Conservation (phyloP, 2,888 invertebrate species). For the Rhyacophila evoluta region DNA sequence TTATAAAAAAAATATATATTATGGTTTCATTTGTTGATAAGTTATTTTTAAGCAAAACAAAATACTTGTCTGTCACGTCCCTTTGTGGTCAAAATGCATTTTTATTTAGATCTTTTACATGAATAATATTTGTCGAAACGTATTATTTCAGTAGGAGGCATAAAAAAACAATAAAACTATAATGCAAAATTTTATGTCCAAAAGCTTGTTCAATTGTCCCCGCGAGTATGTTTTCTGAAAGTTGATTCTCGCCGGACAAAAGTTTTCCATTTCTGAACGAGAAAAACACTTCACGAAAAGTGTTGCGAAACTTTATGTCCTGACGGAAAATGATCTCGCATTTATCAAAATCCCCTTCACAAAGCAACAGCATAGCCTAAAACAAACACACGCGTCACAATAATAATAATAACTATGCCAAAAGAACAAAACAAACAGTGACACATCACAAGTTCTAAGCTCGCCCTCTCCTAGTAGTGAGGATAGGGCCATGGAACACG, state of each 20-base stretch:
- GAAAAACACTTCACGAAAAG: constrained; percentile 17
- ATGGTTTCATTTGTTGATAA: no score
- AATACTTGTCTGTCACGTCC: no score
- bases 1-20: no score
- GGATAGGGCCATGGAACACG: constrained; percentile 1
- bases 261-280: background rate
- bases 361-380: constrained; percentile 13
- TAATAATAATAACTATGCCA: constrained; percentile 35
- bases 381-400: constrained; percentile 23
- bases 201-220: background rate
- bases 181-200: no score
- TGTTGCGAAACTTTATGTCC: constrained; percentile 11
- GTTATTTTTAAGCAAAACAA: no score
- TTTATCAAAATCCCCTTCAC: constrained; percentile 16
- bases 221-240: background rate
- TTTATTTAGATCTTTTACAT: no score
- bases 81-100: no score
- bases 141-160: no score
- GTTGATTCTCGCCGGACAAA: background rate
- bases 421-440: constrained; percentile 33
- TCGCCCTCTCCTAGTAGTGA: background rate
- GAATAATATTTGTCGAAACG: no score
- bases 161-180: no score
- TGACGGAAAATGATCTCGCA: constrained; percentile 25
- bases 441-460: constrained; percentile 11